Evolutionary conservation across 2,888 invertebrate species (phyloP), one percentile per base, ranked within the genome.

Genomic region (Galeruca laticollis): DNA sequence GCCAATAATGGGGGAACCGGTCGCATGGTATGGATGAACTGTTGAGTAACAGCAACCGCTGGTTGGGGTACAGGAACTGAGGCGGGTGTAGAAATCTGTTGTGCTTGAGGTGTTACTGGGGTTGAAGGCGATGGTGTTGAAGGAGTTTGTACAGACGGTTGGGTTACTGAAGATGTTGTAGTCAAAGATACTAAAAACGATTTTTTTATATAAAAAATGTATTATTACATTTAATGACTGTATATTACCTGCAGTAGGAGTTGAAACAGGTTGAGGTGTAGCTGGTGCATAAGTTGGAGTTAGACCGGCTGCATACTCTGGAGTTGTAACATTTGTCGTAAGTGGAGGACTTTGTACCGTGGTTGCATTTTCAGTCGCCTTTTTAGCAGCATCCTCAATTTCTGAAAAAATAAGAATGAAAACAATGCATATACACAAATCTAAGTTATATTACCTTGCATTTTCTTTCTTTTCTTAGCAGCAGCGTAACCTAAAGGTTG

Each of bases 401-500:
- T 92, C 92, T 86, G 82, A 60, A 69, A 71, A 26, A 26, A 5
- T 6, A 26, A 26, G n/a, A 57, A 33, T 62, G 20, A 18, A 37
- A 13, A 56, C 15, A 33, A 20, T 37, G 18, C n/a, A 10, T 18
- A 1, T 26, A 13, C 18, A 60, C 13, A 60, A 60, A 61, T 54
- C 26, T 26, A 37, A 43, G 4, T 33, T 33, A 18, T 3, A 51
- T 33, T 11, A 93, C 93, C 93, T 79, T 93, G 92, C 86, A 93
- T 91, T 79, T 94, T 91, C 84, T 95, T 92, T 77, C 97, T 89
- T 85, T 97, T 94, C 84, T 97, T 97, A 15, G 95, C 95, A 4
- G 91, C 92, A 0, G 93, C 92, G 84, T 91, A 92, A 10, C 94
- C 94, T 35, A 95, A 85, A 0, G 98, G 98, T 82, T 97, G 96